Evolutionary conservation across 2,113 vertebrate genomes (phyloP).

Genomic region (Tupaia chinensis): DNA sequence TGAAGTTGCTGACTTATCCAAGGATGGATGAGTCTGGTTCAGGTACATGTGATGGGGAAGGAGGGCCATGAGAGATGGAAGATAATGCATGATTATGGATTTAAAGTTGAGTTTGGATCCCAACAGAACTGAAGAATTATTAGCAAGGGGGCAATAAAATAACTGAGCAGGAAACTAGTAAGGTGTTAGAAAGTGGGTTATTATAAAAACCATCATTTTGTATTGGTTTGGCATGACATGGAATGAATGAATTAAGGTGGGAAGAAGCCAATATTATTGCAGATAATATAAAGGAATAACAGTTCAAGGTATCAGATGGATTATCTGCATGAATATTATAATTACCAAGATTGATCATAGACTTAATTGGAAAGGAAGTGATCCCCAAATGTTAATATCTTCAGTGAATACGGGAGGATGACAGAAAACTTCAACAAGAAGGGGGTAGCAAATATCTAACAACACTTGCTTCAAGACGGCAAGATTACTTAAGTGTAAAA

Average conservation of each 20-base stretch:
- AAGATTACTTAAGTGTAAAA: not conserved
- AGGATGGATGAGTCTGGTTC: not conserved
- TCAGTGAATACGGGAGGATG: not conserved
- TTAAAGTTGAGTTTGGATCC: not conserved
- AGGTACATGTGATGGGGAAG: not conserved
- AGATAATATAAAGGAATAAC: slow-evolving; percentile 22
- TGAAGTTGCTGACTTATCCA: not conserved
- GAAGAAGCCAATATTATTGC: slow-evolving; percentile 13
- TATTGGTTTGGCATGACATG: slow-evolving; percentile 22
- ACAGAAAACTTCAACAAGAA: slow-evolving; percentile 8
- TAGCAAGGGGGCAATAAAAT: not conserved
- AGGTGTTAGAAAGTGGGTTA: not conserved
- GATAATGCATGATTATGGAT: not conserved
- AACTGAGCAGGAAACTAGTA: slow-evolving; percentile 47
- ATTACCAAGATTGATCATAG: slow-evolving; percentile 62
- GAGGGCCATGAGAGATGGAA: not conserved
- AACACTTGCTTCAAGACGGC: not conserved
- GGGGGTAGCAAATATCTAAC: not conserved
- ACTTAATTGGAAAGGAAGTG: slow-evolving; percentile 64
- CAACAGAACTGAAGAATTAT: not conserved
- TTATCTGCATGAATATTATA: slow-evolving; percentile 31
- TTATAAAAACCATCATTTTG: slow-evolving; percentile 7
- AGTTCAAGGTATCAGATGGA: slow-evolving; percentile 9
- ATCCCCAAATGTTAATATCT: slow-evolving; percentile 50
- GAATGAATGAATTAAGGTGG: slow-evolving; percentile 26